Percentiles rank a stretch among this genome's conserved stretches.
phyloP scores from a whole-genome alignment of 2,797 vertebrate genomes.

The Lindbergichthys nudifrons region DNA sequence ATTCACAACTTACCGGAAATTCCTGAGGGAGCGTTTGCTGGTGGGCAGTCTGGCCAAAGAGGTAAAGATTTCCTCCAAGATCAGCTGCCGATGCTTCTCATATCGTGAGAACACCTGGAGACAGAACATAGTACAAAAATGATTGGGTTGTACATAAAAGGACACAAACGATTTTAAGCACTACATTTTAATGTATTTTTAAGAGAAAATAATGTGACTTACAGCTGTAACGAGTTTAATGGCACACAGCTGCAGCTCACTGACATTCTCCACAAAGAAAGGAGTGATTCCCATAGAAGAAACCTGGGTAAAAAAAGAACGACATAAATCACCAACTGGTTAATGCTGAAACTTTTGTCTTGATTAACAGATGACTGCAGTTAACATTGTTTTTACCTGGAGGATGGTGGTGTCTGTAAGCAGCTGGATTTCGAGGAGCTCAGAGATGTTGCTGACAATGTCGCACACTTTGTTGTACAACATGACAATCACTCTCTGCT shows the following conservation, averaged over 20 bases:
- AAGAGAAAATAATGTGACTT: slow-evolving; percentile 66
- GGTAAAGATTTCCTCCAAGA: slow-evolving; percentile 98
- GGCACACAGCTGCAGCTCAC: slow-evolving; percentile 95
- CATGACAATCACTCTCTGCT: slow-evolving; percentile 97
- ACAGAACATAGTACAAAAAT: background rate
- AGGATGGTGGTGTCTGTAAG: slow-evolving; percentile 98
- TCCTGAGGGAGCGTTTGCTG: slow-evolving; percentile 97
- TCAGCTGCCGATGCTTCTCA: slow-evolving; percentile 97
- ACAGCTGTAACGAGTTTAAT: slow-evolving; percentile 98
- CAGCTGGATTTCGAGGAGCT: slow-evolving; percentile 95
- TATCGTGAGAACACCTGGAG: slow-evolving; percentile 95
- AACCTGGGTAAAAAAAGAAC: slow-evolving; percentile 79
- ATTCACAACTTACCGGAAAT: slow-evolving; percentile 89
- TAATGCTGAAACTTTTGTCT: background rate
- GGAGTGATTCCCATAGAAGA: slow-evolving; percentile 99
- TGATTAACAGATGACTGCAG: background rate
- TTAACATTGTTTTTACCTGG: slow-evolving; percentile 84
- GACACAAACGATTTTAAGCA: background rate
- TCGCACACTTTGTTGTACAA: slow-evolving; percentile 98
- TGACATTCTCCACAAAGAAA: slow-evolving; percentile 99
- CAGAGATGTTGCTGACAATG: slow-evolving; percentile 95
- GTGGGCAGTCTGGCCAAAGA: slow-evolving; percentile 96
- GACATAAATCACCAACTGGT: background rate
- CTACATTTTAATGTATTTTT: background rate
- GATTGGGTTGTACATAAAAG: background rate